Base-by-base conservation (phyloP, 2,888 invertebrate species). In the Bellardia bayeri region DNA sequence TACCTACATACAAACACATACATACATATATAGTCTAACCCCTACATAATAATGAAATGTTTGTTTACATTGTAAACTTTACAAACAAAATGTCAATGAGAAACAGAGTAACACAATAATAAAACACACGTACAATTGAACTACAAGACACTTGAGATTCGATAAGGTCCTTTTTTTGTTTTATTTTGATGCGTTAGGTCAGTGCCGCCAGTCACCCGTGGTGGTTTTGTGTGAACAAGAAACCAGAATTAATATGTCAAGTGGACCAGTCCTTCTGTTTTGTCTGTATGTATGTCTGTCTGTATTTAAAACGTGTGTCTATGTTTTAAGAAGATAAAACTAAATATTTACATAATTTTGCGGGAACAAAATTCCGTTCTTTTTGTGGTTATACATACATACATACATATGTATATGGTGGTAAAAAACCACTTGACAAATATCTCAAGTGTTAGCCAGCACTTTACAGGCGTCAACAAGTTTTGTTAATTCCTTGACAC, bases 121-220 rank as follows among this genome's bases (percentile, higher is more conserved):
- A 63, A 13, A 42, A 42, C 11, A 30, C 45, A 66, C 42, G 45
- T 40, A 49, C 49, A 23, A 40, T 16, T 33, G 11, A 13, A 49
- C 6, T 56, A n/a, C 7, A 72, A 71, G 16, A 16, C 63, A 81
- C 85, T 85, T 85, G 74, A 82, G 30, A 82, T 42, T 69, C 40
- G 72, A 84, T 71, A 68, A 71, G 83, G 75, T 86, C 54, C 64
- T 68, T 72, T 76, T 37, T 72, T 84, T 80, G 23, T 76, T 58
- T 51, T 23, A 56, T 16, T 56, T 56, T n/a, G 5, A 74, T 66
- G 51, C 61, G 42, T 74, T 58, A 72, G 79, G 69, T 79, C 74
- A 87, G 82, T 82, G 87, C 72, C 87, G 81, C 84, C 84, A 87
- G 63, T 63, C 78, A 61, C 80, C 84, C 84, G 71, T 84, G 33